Conservation (phyloP, 1,140 invertebrate genomes). For the Zaprionus nigranus region DNA sequence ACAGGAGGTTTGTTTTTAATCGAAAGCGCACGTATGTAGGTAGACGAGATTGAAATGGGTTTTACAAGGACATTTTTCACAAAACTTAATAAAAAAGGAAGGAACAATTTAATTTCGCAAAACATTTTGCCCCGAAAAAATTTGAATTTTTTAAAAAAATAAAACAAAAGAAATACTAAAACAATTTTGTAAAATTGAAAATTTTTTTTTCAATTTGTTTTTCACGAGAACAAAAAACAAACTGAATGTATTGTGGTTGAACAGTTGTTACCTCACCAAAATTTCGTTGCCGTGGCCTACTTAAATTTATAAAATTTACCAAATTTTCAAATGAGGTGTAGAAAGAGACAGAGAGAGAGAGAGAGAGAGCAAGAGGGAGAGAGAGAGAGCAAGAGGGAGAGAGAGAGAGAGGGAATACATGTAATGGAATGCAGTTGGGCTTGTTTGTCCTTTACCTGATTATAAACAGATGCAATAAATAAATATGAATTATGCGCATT, state of each 20-base stretch:
- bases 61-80: no score
- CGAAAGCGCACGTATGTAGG: no score
- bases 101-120: no score
- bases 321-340: background rate
- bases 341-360: background rate
- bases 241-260: background rate
- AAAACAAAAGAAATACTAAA: background rate
- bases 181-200: background rate
- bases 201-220: background rate
- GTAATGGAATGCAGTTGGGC: conserved; percentile 11
- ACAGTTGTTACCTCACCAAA: background rate
- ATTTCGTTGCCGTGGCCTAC: background rate
- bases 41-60: no score
- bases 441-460: conserved; percentile 60
- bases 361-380: background rate
- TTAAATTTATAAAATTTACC: background rate
- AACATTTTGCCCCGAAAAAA: background rate
- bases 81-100: no score
- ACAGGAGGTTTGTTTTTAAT: no score
- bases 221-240: background rate
- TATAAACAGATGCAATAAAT: conserved; percentile 62
- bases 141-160: background rate
- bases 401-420: background rate
- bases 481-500: conserved; percentile 78
- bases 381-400: background rate